Conservation (phyloP, 2,113 vertebrate species). For the Cepphus grylle region DNA sequence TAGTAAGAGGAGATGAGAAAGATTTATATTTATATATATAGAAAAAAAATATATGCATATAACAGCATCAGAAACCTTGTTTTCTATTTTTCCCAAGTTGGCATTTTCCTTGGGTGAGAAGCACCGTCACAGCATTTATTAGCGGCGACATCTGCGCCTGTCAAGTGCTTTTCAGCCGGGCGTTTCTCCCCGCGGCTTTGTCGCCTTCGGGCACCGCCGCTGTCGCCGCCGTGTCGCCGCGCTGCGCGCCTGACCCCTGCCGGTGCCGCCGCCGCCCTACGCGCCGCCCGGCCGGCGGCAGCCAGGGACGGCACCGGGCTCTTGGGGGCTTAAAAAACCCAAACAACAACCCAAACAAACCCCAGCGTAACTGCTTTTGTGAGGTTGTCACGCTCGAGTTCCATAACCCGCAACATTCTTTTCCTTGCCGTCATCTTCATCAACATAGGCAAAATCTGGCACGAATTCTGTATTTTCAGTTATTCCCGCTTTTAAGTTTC, state of each 20-base stretch:
- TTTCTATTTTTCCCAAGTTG: not conserved
- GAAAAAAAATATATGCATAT: not conserved
- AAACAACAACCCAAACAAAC: no score
- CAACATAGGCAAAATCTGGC: not conserved
- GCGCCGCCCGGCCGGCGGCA: not conserved
- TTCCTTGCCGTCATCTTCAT: not conserved
- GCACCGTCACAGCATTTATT: no score
- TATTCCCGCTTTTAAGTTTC: not conserved
- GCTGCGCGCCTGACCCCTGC: slow-evolving; percentile 70
- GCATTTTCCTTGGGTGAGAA: not conserved
- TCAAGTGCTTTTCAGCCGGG: not conserved
- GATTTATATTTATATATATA: no score
- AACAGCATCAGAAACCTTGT: not conserved
- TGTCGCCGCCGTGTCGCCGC: not conserved
- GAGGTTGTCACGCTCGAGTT: not conserved
- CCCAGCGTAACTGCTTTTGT: accelerated
- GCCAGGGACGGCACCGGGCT: no score
- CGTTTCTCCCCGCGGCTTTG: not conserved
- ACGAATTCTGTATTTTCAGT: not conserved
- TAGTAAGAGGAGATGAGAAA: not conserved
- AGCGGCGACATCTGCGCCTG: not conserved
- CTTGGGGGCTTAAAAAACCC: not conserved
- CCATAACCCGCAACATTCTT: not conserved
- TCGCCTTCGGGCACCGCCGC: not conserved
- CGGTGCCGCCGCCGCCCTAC: not conserved